Evolutionary conservation across 2,888 invertebrate genomes (phyloP).

Genomic region (Andricus curvator): DNA sequence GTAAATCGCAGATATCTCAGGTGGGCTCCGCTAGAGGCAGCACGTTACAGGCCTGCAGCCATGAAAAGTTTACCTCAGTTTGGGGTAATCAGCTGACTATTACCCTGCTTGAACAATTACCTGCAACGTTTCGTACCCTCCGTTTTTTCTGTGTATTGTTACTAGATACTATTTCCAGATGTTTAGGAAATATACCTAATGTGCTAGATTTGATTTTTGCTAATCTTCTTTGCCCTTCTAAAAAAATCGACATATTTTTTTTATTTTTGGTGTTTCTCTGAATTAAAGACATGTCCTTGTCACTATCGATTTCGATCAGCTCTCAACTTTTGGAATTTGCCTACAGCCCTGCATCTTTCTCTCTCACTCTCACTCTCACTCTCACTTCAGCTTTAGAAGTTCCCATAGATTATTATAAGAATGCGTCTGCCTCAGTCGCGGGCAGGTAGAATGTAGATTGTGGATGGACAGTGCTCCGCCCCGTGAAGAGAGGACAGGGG

Average conservation of each 20-base stretch:
- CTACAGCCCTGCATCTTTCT: slow-evolving; percentile 34
- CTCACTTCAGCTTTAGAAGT: slow-evolving; percentile 62
- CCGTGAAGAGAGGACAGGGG: slow-evolving; percentile 50
- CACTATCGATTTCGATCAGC: slow-evolving; percentile 24
- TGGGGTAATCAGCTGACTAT: too few species aligned
- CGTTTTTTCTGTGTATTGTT: too few species aligned
- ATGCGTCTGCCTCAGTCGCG: slow-evolving; percentile 69
- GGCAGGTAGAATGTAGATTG: slow-evolving; percentile 63
- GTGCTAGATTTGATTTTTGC: too few species aligned
- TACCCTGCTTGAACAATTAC: too few species aligned
- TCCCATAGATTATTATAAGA: slow-evolving; percentile 78
- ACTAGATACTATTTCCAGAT: too few species aligned
- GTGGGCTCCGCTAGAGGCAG: too few species aligned
- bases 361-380: slow-evolving; percentile 51
- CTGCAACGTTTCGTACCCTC: too few species aligned
- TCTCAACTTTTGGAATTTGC: slow-evolving; percentile 44
- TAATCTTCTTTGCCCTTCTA: not conserved
- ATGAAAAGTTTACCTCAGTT: too few species aligned
- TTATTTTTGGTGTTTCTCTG: not conserved
- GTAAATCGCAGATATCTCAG: too few species aligned
- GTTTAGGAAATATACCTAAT: too few species aligned
- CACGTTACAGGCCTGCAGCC: too few species aligned
- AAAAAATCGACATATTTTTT: not conserved
- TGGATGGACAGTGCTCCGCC: slow-evolving; percentile 74
- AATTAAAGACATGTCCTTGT: slow-evolving; percentile 4